Base-by-base conservation (phyloP, 2,797 vertebrate species). In the Pogoniulus pusillus region DNA sequence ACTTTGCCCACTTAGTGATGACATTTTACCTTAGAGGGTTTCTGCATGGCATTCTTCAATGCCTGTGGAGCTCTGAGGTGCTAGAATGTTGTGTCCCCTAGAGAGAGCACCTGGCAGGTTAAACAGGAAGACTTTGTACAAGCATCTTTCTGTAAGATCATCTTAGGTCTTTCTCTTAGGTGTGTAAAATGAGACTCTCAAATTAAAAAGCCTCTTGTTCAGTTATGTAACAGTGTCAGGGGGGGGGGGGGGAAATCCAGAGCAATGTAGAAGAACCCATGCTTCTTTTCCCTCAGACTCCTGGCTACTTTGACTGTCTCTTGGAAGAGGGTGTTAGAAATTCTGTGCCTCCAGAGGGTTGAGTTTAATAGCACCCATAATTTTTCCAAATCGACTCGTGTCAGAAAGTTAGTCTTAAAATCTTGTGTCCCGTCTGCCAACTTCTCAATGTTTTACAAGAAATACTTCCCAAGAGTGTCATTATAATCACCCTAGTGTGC, bases 341-440 rank as follows among this genome's bases (percentile, higher is more conserved):
- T 82, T 58, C 26, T 77, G 16, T 69, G 18, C n/a, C 24, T 81
- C 35, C 14, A 57, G 74, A 81, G 59, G 76, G 15, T 23, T 85
- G 91, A 53, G 34, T 84, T 92, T 94, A 43, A 18, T 53, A 66
- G 63, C 34, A 57, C 63, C 70, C 85, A 34, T 85, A 83, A 69
- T 72, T 92, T 4, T 71, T 94, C 66, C 66, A 92, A 83, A 87
- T 66, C 78, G 66, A 83, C 43, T 81, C 22, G 45, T 49, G 82
- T 78, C 62, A 59, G 78, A 86, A 94, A 93, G 83, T 81, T 92
- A 68, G 81, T 93, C 86, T 90, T 91, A 91, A 88, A 91, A 89
- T 85, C 65, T 92, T 80, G 63, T 90, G 84, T 90, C 82, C 79
- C 32, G 64, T 89, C 90, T 94, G 91, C 90, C 88, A 94, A 58